A percentile compares a stretch with the other conserved stretches of the same genome.
Conservation (phyloP, 2,888 invertebrate genomes). For the Portevinia maculata region DNA sequence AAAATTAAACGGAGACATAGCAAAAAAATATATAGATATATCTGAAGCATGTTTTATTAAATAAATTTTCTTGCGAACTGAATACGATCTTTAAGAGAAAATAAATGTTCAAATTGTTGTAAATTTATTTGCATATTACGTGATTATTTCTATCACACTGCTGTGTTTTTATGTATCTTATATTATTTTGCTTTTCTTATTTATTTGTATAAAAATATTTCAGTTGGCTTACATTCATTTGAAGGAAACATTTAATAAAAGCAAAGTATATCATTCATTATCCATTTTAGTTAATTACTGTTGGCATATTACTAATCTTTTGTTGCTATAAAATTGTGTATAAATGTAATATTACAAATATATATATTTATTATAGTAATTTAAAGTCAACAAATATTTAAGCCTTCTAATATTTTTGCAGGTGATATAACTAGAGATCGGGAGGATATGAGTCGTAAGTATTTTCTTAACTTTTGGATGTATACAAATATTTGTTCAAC, state of each 20-base stretch:
- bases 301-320: slow-evolving; percentile 68
- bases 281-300: slow-evolving; percentile 46
- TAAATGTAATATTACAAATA: slow-evolving; percentile 58
- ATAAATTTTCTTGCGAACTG: slow-evolving; percentile 62
- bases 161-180: slow-evolving; percentile 60
- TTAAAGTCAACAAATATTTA: slow-evolving; percentile 1
- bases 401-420: slow-evolving; percentile 83
- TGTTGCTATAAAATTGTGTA: slow-evolving; percentile 71
- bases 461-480: slow-evolving; percentile 23
- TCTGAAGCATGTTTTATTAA: slow-evolving; percentile 72
- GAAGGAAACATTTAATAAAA: slow-evolving; percentile 43
- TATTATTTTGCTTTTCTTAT: slow-evolving; percentile 20
- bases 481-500: no score
- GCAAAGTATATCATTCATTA: slow-evolving; percentile 26
- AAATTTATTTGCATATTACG: slow-evolving; percentile 71
- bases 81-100: slow-evolving; percentile 64
- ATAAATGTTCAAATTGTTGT: slow-evolving; percentile 74
- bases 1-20: slow-evolving; percentile 23
- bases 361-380: slow-evolving; percentile 1
- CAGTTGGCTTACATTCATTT: slow-evolving; percentile 53
- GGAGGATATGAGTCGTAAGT: slow-evolving; percentile 91
- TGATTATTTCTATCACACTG: slow-evolving; percentile 63
- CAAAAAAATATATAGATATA: slow-evolving; percentile 29
- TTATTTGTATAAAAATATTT: slow-evolving; percentile 22
- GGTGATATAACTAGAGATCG: slow-evolving; percentile 90